phyloP scores from a whole-genome alignment of 2,888 invertebrate genomes.

The Campaea margaritaria region DNA sequence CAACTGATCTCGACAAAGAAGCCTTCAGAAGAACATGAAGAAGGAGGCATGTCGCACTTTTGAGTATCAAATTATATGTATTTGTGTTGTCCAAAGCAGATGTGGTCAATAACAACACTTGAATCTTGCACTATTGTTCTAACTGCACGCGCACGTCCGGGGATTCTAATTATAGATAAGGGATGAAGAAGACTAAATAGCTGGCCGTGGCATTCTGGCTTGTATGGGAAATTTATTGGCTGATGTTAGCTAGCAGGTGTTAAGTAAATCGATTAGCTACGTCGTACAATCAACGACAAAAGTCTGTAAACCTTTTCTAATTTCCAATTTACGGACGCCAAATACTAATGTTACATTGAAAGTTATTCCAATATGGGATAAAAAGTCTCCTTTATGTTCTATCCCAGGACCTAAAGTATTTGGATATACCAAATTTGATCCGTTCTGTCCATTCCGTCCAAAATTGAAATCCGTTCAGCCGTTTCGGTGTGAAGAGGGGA shows the following conservation, averaged over 20 bases:
- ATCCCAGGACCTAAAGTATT: too few relatives aligned
- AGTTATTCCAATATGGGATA: too few relatives aligned
- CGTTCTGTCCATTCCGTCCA: too few relatives aligned
- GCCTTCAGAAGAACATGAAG: constrained; percentile 44
- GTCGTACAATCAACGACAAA: too few relatives aligned
- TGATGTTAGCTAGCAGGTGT: background rate
- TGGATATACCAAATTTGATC: too few relatives aligned
- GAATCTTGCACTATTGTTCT: constrained; percentile 41
- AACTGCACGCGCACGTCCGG: constrained; percentile 37
- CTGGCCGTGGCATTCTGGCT: background rate
- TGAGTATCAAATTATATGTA: constrained; percentile 36
- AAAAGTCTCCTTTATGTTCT: too few relatives aligned
- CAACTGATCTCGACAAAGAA: constrained; percentile 55
- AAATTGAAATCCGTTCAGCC: too few relatives aligned
- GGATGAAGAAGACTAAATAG: background rate
- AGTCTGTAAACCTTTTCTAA: too few relatives aligned
- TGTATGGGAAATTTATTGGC: background rate
- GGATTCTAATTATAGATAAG: background rate
- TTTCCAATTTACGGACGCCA: too few relatives aligned
- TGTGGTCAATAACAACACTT: constrained; percentile 41
- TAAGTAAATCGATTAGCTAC: background rate
- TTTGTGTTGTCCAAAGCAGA: constrained; percentile 17
- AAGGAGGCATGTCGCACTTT: constrained; percentile 66
- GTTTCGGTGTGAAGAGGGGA: too few relatives aligned
- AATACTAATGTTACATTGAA: too few relatives aligned